Evolutionary conservation across 2,113 vertebrate genomes (phyloP).

Genomic region (Barnardius zonarius): DNA sequence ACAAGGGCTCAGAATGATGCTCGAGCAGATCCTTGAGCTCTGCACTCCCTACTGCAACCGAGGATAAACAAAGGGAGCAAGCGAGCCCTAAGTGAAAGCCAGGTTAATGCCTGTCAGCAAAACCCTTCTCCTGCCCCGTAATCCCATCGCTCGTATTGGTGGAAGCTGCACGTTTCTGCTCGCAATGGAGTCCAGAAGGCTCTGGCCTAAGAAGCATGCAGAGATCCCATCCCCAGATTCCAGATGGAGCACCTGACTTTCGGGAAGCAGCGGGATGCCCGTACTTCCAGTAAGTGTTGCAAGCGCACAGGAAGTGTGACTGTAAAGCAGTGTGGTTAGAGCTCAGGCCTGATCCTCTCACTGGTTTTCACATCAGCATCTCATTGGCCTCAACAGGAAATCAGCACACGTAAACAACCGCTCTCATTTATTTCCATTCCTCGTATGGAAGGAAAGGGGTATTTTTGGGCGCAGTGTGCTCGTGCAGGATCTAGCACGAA

Average conservation of each 20-base stretch:
- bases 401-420: neutral
- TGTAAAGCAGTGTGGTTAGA: neutral
- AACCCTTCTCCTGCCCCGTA: fast-evolving
- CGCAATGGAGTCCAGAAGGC: fast-evolving
- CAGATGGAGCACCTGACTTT: neutral
- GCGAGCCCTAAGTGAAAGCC: neutral
- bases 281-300: neutral
- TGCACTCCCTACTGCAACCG: neutral
- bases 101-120: neutral
- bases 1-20: neutral
- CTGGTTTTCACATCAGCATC: neutral
- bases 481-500: neutral
- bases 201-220: neutral
- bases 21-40: neutral
- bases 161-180: neutral
- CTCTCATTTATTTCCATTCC: neutral
- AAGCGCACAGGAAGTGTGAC: neutral
- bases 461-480: neutral
- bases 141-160: neutral
- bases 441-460: neutral
- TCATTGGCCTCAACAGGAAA: neutral
- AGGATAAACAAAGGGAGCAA: neutral
- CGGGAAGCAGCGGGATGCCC: neutral
- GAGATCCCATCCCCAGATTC: neutral
- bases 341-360: neutral